Conservation (phyloP, 2,797 vertebrate species). For the Myiothlypis coronata region DNA sequence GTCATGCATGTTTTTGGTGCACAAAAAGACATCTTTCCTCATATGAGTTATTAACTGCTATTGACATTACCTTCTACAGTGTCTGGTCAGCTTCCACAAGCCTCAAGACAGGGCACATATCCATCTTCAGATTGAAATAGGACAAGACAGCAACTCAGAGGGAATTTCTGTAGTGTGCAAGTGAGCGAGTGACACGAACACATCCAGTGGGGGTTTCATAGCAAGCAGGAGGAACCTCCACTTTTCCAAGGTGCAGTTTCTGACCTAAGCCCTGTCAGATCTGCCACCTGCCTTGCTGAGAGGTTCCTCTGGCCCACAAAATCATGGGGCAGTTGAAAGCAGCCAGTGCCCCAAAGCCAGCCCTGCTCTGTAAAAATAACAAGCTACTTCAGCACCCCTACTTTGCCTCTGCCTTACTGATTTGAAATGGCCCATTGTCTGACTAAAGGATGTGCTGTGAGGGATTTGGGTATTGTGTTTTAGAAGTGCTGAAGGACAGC, state of each 20-base stretch:
- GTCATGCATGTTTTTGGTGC: not conserved
- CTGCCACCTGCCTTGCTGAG: not conserved
- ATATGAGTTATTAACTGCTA: not conserved
- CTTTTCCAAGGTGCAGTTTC: not conserved
- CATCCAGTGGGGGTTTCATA: not conserved
- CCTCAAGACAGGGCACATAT: not conserved
- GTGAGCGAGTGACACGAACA: not conserved
- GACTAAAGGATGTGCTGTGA: not conserved
- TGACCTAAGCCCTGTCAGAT: not conserved
- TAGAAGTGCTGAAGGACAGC: not conserved
- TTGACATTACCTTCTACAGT: not conserved
- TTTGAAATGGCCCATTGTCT: not conserved
- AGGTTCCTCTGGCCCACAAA: not conserved
- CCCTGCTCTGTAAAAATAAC: not conserved
- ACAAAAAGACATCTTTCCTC: not conserved
- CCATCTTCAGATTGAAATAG: not conserved
- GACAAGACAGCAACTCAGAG: not conserved
- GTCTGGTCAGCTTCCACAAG: not conserved
- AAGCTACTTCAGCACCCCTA: not conserved
- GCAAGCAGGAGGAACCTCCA: not conserved
- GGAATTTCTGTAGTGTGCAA: not conserved
- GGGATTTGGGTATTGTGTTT: not conserved
- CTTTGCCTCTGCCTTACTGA: not conserved
- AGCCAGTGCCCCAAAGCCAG: not conserved
- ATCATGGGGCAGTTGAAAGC: not conserved